Base-by-base conservation (phyloP, 2,113 vertebrate species). In the Siphamia tubifer region DNA sequence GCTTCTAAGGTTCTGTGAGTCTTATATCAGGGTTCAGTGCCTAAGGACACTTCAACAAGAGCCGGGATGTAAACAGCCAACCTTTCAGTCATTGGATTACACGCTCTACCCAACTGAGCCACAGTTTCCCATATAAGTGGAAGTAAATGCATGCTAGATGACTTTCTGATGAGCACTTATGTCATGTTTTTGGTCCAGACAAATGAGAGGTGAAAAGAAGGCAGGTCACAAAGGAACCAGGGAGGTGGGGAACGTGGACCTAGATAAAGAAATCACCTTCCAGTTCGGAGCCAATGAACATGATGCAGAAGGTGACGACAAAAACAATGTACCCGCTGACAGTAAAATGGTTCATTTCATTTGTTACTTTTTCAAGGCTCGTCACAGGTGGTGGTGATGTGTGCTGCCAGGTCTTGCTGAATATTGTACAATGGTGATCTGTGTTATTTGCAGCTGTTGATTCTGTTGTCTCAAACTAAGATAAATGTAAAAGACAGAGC, bases 211-310 rank as follows among this genome's bases (percentile, higher is more conserved):
- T 39, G 91, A 93, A 62, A 88, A 23, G 45, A 61, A 90, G 35
- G 63, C 68, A 0, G 81, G 72, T 28, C 82, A 89, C 62, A 83
- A 78, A 44, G 85, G 12, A 5, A 79, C 11, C 31, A 82, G 83
- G 80, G 78, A 88, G 38, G 81, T 92, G 31, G 91, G 91, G 13
- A 93, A 91, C 8, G 81, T 93, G 63, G 61, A 53, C 35, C 66
- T 35, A 15, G 71, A 85, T 8, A 86, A 64, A 36, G 91, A 92
- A 71, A 88, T 93, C 60, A 92, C 91, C 47, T 78, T 92, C 54
- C 87, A 86, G 72, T 91, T 90, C 62, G 83, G 65, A 74, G 77
- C 79, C 4, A 62, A 10, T 27, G 69, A 87, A 16, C 32, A 52
- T 0, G 43, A 64, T 16, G 3, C 32, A 48, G 57, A 66, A 10